Evolutionary conservation across 2,888 invertebrate genomes (phyloP), one percentile per base, ranked within the genome.

Genomic region (Mylabris sibirica): DNA sequence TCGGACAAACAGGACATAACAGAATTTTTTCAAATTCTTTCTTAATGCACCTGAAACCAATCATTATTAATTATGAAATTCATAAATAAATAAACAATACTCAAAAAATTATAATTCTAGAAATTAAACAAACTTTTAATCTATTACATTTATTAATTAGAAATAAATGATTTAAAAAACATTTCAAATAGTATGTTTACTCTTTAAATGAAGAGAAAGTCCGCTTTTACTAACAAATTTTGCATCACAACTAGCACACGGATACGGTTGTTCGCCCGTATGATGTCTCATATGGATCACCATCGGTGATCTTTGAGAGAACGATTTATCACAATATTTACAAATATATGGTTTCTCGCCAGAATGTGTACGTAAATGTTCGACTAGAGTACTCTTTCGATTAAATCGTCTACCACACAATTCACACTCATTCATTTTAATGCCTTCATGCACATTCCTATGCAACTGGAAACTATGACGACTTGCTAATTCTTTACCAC

Each of bases 371-470:
- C 77, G 70, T 69, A 77, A 74, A 65, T 81, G 80, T 22, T 77
- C 82, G 57, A 85, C 86, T 59, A 89, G 77, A 59, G 87, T 88
- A 70, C 85, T 86, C 12, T 79, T 81, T 41, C 83, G 86, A 0
- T 85, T 82, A 5, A 89, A 76, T 0, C 85, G 84, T 74, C 89
- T 89, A 0, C 88, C 89, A 71, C 89, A 90, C 2, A 87, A 80
- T 59, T 89, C 88, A 66, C 90, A 90, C 12, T 68, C 67, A 35
- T 78, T 77, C 0, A 79, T 79, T 44, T 78, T 78, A 22, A 78
- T 76, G 0, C 79, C 79, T 0, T 78, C 79, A 62, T 80, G 80
- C 4, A 76, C 76, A 20, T 80, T 72, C 66, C 77, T 74, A 67
- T 84, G 83, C 78, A 77, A 30, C 77, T 81, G 1, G 82, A 69